Base-by-base conservation (phyloP, 2,797 vertebrate genomes). In the Manis pentadactyla region DNA sequence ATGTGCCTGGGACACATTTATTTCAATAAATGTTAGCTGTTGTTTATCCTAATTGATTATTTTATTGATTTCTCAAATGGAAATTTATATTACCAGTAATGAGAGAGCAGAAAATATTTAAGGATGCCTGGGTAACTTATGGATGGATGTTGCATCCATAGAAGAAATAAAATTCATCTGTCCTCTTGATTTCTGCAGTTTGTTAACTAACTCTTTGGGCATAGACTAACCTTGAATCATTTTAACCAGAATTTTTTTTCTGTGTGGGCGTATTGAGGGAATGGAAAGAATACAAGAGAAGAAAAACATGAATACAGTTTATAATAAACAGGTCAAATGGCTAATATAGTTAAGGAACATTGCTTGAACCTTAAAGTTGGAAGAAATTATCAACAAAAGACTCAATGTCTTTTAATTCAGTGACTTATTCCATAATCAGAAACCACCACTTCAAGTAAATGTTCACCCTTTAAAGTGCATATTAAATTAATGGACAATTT, bases 341-440 rank as follows among this genome's bases (percentile, higher is more conserved):
- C 57, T 78, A 59, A 59, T 1, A 10, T 4, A 51, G 37, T 61
- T 74, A 83, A 75, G 13, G 7, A 74, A 51, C 15, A 46, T n/a
- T 23, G 31, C 17, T 49, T 93, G 46, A 71, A 86, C 21, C 17
- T 94, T 71, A 88, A 73, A 34, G 59, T 68, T 68, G 59, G 34
- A 25, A 88, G 10, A 90, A 92, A 85, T 90, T 66, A 89, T 86
- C 78, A 81, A 78, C 39, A 88, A 95, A 95, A 90, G 49, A 63
- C 31, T 83, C 73, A 68, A 37, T 71, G 11, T 81, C 51, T 86
- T 94, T 94, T 87, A 77, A 74, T 46, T 82, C 88, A 89, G 46
- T 37, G 61, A 77, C 71, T 86, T 63, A 53, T 49, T 74, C 75
- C 57, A 55, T 92, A 90, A 73, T 68, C 87, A 93, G 84, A 90